Conservation (phyloP, 2,888 invertebrate genomes). For the Agriopis aurantiaria region DNA sequence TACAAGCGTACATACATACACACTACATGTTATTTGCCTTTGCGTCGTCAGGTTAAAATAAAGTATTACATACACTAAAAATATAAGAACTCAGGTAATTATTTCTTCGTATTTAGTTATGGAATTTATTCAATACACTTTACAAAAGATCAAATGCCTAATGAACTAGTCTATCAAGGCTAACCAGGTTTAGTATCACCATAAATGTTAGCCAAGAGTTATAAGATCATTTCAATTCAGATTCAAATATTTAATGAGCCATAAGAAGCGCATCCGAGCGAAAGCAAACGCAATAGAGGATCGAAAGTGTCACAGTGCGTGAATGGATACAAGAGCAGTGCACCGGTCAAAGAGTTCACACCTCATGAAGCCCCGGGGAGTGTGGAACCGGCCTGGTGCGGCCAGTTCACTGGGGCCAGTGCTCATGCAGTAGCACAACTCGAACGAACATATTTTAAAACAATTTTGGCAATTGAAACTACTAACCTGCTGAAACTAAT, state of each 20-base stretch:
- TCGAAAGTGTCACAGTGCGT: slow-evolving; percentile 67
- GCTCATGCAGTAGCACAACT: slow-evolving; percentile 23
- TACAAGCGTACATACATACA: too few species aligned
- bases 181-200: slow-evolving; percentile 9
- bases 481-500: too few species aligned
- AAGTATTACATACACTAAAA: too few species aligned
- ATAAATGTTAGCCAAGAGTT: slow-evolving; percentile 1
- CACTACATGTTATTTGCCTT: too few species aligned
- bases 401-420: slow-evolving; percentile 8
- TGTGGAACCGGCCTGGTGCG: slow-evolving; percentile 61
- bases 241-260: slow-evolving; percentile 28
- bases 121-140: slow-evolving; percentile 8
- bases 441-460: slow-evolving; percentile 3
- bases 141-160: slow-evolving; percentile 16
- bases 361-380: slow-evolving; percentile 76
- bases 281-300: slow-evolving; percentile 40
- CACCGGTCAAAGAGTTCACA: slow-evolving; percentile 71
- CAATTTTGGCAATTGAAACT: background rate
- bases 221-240: slow-evolving; percentile 29
- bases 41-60: too few species aligned
- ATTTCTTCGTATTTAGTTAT: background rate
- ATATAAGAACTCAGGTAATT: background rate
- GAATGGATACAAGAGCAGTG: slow-evolving; percentile 60
- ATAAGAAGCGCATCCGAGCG: slow-evolving; percentile 20
- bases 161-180: slow-evolving; percentile 17